phyloP scores from a whole-genome alignment of 2,888 invertebrate species.

The Omphaloscelis lunosa region DNA sequence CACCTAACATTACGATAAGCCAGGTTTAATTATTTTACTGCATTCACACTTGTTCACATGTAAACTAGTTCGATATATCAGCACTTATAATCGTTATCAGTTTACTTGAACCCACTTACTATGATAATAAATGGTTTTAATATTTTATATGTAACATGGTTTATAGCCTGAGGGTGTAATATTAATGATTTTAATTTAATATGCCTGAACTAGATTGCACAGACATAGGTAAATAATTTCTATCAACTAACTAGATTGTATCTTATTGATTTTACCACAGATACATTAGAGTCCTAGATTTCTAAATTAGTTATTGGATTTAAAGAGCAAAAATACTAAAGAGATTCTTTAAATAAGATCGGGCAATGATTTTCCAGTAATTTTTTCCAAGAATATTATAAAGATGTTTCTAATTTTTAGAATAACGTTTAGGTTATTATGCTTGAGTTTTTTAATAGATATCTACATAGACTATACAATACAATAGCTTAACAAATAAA shows the following conservation, averaged over 20 bases:
- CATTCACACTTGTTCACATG: slow-evolving; percentile 50
- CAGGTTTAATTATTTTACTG: slow-evolving; percentile 40
- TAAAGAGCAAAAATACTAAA: not conserved
- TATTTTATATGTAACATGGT: slow-evolving; percentile 37
- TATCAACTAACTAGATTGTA: not conserved
- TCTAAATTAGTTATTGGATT: not conserved
- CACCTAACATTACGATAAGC: slow-evolving; percentile 19
- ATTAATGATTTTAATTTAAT: slow-evolving; percentile 35
- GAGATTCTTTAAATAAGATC: not conserved
- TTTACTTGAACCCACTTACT: slow-evolving; percentile 25
- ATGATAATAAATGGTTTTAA: slow-evolving; percentile 45
- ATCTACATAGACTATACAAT: not conserved
- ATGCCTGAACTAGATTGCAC: slow-evolving; percentile 3
- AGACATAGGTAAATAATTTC: slow-evolving; percentile 1
- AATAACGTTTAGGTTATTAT: not conserved
- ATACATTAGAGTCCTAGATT: not conserved
- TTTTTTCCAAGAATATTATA: not conserved
- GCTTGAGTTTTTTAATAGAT: not conserved
- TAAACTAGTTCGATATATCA: slow-evolving; percentile 44
- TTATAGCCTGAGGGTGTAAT: slow-evolving; percentile 13
- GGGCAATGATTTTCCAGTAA: too few species aligned
- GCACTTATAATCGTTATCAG: slow-evolving; percentile 38
- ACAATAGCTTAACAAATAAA: not conserved
- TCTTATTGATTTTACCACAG: too few species aligned
- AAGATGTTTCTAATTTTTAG: not conserved